These are phyloP conservation scores for Colossoma macropomum DNA, from an alignment of 2,113 vertebrate species.

Conservation along the genomic window DNA sequence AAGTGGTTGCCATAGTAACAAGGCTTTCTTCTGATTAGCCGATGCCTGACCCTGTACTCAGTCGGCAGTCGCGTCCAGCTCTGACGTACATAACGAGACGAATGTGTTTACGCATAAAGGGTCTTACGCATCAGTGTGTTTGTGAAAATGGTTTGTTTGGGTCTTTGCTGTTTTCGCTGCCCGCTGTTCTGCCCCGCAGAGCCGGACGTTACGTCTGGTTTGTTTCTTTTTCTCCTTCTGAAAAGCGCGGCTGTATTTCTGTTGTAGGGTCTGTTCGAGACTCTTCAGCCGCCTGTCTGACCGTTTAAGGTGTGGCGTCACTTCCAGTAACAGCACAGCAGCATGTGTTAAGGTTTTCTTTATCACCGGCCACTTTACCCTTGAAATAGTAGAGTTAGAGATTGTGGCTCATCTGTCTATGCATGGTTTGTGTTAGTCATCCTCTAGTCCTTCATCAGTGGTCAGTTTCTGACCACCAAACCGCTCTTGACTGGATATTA, in stretches of 20 bases:
- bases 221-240: not conserved
- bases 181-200: not conserved
- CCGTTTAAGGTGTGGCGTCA: not conserved
- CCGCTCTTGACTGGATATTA: too few species aligned
- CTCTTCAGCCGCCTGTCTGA: not conserved
- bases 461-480: too few species aligned
- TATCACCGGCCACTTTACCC: not conserved
- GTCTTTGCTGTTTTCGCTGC: not conserved
- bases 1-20: constrained; percentile 39
- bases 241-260: not conserved
- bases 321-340: not conserved
- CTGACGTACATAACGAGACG: not conserved
- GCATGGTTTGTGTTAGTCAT: too few species aligned
- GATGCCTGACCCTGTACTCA: not conserved
- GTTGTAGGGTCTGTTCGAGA: not conserved
- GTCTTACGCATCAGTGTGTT: not conserved
- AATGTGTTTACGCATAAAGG: too few species aligned
- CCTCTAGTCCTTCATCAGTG: too few species aligned
- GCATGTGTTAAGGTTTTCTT: not conserved
- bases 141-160: not conserved
- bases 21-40: not conserved
- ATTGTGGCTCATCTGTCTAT: too few species aligned
- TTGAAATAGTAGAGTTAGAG: too few species aligned
- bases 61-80: not conserved
- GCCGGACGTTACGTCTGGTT: too few species aligned